Percentiles rank a stretch among this genome's conserved stretches.
Conservation (phyloP, 2,797 vertebrate genomes). For the Karalla daura region DNA sequence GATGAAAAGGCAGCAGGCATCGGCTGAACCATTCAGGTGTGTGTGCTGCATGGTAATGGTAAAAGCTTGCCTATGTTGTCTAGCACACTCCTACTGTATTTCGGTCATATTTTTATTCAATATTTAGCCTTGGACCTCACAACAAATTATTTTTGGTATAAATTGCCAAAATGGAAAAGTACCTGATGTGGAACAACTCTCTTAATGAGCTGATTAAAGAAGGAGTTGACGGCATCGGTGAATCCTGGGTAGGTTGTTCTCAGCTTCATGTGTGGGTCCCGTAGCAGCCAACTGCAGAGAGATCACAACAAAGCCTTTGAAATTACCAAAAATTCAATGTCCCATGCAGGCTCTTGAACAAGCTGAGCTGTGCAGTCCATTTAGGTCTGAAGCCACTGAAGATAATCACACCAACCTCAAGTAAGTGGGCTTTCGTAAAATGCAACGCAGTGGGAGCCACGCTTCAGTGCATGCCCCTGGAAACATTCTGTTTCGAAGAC, state of each 20-base stretch:
- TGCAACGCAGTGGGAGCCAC: slow-evolving; percentile 17
- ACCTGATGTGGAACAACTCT: slow-evolving; percentile 87
- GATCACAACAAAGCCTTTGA: slow-evolving; percentile 4
- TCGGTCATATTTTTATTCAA: background rate
- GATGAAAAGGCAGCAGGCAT: slow-evolving; percentile 16
- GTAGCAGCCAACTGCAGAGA: slow-evolving; percentile 87
- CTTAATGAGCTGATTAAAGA: slow-evolving; percentile 88
- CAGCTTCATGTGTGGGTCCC: slow-evolving; percentile 85
- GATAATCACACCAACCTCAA: slow-evolving; percentile 6
- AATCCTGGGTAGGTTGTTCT: slow-evolving; percentile 89
- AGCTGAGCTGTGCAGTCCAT: background rate
- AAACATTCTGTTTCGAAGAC: slow-evolving; percentile 52
- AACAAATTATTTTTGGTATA: background rate
- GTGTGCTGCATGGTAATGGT: background rate
- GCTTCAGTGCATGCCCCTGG: slow-evolving; percentile 6
- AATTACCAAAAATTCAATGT: background rate
- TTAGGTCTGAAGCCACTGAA: background rate
- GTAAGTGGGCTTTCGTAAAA: slow-evolving; percentile 40
- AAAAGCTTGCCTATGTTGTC: background rate
- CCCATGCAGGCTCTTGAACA: background rate
- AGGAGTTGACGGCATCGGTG: slow-evolving; percentile 84
- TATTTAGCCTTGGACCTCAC: background rate
- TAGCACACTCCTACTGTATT: background rate
- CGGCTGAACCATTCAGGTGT: background rate
- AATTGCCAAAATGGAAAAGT: too few species aligned